A percentile compares a stretch with the other conserved stretches of the same genome.
Evolutionary conservation across 2,888 invertebrate genomes (phyloP).

Genomic region (Heliconius erato): DNA sequence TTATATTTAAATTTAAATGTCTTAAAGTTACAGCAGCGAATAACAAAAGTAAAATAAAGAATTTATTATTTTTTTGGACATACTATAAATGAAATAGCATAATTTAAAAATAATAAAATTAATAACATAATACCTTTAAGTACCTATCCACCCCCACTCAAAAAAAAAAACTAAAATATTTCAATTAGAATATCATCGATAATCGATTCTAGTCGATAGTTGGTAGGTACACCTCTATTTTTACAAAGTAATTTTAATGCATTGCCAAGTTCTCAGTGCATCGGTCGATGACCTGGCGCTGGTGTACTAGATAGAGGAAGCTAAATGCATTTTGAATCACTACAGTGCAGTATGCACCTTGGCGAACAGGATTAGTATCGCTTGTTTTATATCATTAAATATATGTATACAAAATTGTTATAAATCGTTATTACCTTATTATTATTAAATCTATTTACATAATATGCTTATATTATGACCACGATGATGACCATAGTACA

Average conservation of each 20-base stretch:
- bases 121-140: too few relatives aligned
- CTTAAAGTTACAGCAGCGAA: too few relatives aligned
- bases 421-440: not conserved
- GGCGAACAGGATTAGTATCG: constrained; percentile 18
- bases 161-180: too few relatives aligned
- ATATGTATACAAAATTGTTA: not conserved
- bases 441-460: not conserved
- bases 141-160: too few relatives aligned
- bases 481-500: not conserved
- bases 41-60: too few relatives aligned
- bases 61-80: too few relatives aligned
- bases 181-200: not conserved
- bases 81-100: too few relatives aligned
- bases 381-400: not conserved
- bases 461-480: not conserved
- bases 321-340: constrained; percentile 24
- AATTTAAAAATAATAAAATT: too few relatives aligned
- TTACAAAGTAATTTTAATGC: not conserved
- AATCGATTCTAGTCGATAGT: not conserved
- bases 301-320: constrained; percentile 32
- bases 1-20: too few relatives aligned
- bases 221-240: not conserved
- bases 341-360: constrained; percentile 12
- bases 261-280: constrained; percentile 33
- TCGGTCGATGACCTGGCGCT: constrained; percentile 43